These are phyloP conservation scores for Chascanopsetta lugubris DNA, from an alignment of 2,113 vertebrate species.

Conservation along the genomic window DNA sequence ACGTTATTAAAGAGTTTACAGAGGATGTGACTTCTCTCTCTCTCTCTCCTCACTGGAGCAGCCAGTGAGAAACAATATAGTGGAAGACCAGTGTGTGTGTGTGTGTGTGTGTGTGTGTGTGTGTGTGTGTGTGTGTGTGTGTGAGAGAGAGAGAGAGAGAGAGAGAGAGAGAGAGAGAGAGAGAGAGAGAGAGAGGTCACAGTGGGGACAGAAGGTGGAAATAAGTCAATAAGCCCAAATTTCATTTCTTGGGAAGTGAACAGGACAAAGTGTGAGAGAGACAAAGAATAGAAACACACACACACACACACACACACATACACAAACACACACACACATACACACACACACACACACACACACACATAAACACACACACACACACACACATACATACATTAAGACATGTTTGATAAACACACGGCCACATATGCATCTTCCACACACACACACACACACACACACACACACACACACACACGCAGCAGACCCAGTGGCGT, in stretches of 20 bases:
- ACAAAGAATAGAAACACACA: neutral
- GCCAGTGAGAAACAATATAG: slow-evolving; percentile 47
- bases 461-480: neutral
- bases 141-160: slow-evolving; percentile 16
- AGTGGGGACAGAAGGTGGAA: slow-evolving; percentile 63
- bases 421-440: neutral
- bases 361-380: neutral
- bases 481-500: neutral
- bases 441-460: neutral
- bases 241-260: slow-evolving; percentile 67
- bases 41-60: slow-evolving; percentile 53
- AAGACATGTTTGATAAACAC: neutral
- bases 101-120: slow-evolving; percentile 5
- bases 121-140: slow-evolving; percentile 7
- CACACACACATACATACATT: neutral
- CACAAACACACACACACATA: neutral
- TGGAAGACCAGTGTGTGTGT: slow-evolving; percentile 29
- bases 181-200: slow-evolving; percentile 55
- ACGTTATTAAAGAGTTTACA: slow-evolving; percentile 61
- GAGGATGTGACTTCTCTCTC: too few species aligned
- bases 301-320: slow-evolving; percentile 4
- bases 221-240: slow-evolving; percentile 68
- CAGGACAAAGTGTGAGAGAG: slow-evolving; percentile 8
- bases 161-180: slow-evolving; percentile 31
- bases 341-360: neutral